Base-by-base conservation (phyloP, 2,888 invertebrate species). In the Hirtodrosophila confusa region DNA sequence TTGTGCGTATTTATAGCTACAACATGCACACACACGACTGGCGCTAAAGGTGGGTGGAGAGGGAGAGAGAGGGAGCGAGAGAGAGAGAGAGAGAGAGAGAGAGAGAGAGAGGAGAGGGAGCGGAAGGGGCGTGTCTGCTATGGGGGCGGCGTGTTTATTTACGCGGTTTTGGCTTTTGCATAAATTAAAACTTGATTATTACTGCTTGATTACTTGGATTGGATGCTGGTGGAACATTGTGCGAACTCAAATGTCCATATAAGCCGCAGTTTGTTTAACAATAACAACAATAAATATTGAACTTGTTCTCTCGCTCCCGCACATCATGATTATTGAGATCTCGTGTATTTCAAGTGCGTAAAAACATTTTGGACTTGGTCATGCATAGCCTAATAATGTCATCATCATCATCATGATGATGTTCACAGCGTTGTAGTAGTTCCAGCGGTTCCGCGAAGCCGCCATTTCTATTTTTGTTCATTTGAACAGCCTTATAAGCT, bases 161-260 rank as follows among this genome's bases (percentile, higher is more conserved):
- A 33, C 48, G 33, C 40, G 45, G 27, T 43, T 54, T 64, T 50
- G 40, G 31, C 55, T 58, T 71, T 82, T 67, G 75, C 67, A 70
- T 74, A 70, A 70, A 79, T 70, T 70, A 56, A 63, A 70, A 53
- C 56, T 68, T 67, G 66, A 62, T 66, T 57, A 49, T 47, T 11
- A 39, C 50, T 39, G 23, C 9, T 33, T 27, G 27, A 53, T 45
- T 45, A 11, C 1, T 12, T 49, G 23, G 4, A 6, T 43, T 27
- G 4, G 9, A 36, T 24, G 48, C 48, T 29, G 12, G 23, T 17
- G 39, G 29, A 24, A 36, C 33, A 36, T 44, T 44, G 24, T 43
- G 43, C 27, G 43, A 27, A n/a, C 24, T 27, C 5, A 37, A 58
- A 58, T 51, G 44, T 37, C 44, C 51, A 58, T 33, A 58, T 51